Conservation (phyloP, 2,888 invertebrate species). For the Andrena minutula region DNA sequence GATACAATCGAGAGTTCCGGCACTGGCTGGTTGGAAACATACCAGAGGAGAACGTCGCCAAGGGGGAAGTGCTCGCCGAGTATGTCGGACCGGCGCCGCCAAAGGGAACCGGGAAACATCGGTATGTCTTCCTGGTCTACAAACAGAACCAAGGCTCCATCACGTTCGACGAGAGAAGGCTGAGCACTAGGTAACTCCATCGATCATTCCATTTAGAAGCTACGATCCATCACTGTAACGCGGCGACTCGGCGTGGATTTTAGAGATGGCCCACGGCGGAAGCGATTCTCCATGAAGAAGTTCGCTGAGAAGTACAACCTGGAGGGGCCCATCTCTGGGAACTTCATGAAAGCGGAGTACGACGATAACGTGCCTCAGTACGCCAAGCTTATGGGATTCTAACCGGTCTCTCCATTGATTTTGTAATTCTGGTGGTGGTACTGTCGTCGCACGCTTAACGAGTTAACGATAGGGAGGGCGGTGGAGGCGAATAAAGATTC, state of each 20-base stretch:
- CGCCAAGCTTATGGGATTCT: slow-evolving; percentile 71
- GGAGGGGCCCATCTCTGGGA: slow-evolving; percentile 88
- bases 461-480: not conserved
- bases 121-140: slow-evolving; percentile 83
- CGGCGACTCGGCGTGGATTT: not conserved
- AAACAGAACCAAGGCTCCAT: slow-evolving; percentile 83
- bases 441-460: not conserved
- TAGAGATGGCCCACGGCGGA: slow-evolving; percentile 85
- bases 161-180: slow-evolving; percentile 82
- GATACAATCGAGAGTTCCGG: slow-evolving; percentile 82
- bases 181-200: slow-evolving; percentile 75
- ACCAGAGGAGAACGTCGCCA: slow-evolving; percentile 82
- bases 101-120: slow-evolving; percentile 78
- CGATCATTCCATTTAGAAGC: not conserved
- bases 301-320: slow-evolving; percentile 87
- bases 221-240: not conserved
- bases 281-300: slow-evolving; percentile 87
- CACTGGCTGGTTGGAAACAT: slow-evolving; percentile 84
- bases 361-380: slow-evolving; percentile 87
- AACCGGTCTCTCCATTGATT: not conserved
- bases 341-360: slow-evolving; percentile 87
- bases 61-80: slow-evolving; percentile 82
- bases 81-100: slow-evolving; percentile 84
- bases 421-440: slow-evolving; percentile 32
- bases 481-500: slow-evolving; percentile 33